A percentile compares a stretch with the other conserved stretches of the same genome.
phyloP scores from a whole-genome alignment of 53 echinoderm and acorn worm genomes.

The Antedon mediterranea region DNA sequence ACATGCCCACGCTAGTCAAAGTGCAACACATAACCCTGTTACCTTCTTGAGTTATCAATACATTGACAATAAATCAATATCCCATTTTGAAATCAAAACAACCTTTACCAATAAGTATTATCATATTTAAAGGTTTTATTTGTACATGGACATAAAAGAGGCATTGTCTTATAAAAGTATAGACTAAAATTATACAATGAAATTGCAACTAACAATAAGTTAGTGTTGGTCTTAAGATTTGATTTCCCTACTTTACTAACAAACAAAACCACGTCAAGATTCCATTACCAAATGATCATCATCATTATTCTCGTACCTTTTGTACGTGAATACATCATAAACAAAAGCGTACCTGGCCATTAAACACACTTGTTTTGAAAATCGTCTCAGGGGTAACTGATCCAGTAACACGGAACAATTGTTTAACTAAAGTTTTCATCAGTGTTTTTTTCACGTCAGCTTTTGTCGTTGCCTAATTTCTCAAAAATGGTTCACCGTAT shows the following conservation, averaged over 20 bases:
- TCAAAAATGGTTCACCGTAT: not conserved
- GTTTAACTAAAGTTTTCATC: not conserved
- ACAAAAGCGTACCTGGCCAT: not conserved
- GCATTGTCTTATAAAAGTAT: not conserved
- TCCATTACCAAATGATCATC: not conserved
- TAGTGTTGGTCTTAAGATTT: not conserved
- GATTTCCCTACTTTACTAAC: not conserved
- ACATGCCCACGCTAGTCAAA: not conserved
- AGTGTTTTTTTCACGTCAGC: not conserved
- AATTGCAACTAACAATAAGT: not conserved
- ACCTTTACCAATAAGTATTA: not conserved
- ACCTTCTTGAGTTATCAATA: not conserved
- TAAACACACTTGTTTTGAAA: not conserved
- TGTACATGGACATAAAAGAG: not conserved
- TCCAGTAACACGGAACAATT: not conserved
- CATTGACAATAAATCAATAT: not conserved
- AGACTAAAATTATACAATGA: not conserved
- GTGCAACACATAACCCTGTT: not conserved
- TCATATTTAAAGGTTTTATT: not conserved
- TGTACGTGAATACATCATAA: not conserved
- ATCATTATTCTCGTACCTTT: not conserved
- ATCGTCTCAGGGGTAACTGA: not conserved
- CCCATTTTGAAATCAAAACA: not conserved
- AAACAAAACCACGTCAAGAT: not conserved
- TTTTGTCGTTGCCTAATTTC: not conserved